These are phyloP conservation scores for Triplophysa tibetana DNA, from an alignment of 2,113 vertebrate species.

Conservation along the genomic window DNA sequence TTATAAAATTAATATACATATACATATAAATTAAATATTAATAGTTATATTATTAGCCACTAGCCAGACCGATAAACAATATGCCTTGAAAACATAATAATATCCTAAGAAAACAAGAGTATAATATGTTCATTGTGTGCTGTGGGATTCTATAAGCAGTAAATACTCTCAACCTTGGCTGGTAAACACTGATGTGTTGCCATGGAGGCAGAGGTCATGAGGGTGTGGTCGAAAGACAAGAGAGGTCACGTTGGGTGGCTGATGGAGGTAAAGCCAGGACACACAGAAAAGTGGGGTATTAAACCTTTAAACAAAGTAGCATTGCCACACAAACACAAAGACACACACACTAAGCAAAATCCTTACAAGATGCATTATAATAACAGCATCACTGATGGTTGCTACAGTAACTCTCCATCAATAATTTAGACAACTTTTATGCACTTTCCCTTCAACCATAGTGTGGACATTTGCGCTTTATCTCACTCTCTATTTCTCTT, in stretches of 20 bases:
- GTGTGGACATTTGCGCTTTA: neutral
- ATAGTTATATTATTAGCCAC: no score
- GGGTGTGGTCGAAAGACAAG: no score
- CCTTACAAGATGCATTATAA: neutral
- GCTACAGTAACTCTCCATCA: neutral
- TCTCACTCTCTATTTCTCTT: no score
- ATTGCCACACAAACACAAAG: conserved; percentile 8
- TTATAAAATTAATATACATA: no score
- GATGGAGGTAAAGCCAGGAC: neutral
- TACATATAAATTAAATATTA: no score
- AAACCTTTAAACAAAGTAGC: neutral
- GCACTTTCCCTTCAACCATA: neutral
- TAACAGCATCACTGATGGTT: neutral
- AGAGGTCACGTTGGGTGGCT: conserved; percentile 10
- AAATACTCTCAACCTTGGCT: conserved; percentile 10
- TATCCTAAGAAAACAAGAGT: no score
- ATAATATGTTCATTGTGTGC: neutral
- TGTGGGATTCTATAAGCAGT: conserved; percentile 1
- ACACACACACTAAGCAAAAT: neutral
- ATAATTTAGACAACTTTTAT: conserved; percentile 4
- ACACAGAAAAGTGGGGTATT: conserved; percentile 3
- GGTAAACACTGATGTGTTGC: conserved; percentile 26
- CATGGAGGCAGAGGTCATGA: conserved; percentile 9
- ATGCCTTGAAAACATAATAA: no score
- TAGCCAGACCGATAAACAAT: no score